A percentile compares a stretch with the other conserved stretches of the same genome.
Evolutionary conservation across 2,113 vertebrate genomes (phyloP).

Genomic region (Machaerirhynchus nigripectus): DNA sequence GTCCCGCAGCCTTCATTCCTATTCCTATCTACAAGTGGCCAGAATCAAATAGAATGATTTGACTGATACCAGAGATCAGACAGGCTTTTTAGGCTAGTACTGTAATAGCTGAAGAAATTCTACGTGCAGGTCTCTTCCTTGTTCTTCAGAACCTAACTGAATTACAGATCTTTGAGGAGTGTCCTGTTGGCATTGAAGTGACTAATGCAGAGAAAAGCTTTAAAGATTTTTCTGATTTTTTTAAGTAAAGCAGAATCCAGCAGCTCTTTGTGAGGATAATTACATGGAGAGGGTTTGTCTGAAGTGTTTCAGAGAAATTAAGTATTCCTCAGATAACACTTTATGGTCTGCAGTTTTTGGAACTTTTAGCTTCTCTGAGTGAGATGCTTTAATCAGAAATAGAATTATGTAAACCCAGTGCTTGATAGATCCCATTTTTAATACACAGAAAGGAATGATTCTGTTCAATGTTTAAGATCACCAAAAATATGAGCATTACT

Average conservation of each 20-base stretch:
- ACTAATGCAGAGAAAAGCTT: background rate
- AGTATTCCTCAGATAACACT: background rate
- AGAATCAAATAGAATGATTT: background rate
- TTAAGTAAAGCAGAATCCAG: background rate
- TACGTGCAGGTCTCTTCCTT: background rate
- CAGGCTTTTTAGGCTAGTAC: background rate
- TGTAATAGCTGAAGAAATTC: background rate
- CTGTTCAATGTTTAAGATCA: slow-evolving; percentile 4
- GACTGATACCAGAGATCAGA: background rate
- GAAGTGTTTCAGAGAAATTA: slow-evolving; percentile 21
- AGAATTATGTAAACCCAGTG: background rate
- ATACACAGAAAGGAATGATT: background rate
- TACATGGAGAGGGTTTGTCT: background rate
- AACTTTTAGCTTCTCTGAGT: background rate
- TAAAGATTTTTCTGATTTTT: background rate
- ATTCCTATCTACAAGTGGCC: background rate
- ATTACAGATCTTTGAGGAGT: background rate
- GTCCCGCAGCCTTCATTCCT: background rate
- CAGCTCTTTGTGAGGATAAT: background rate
- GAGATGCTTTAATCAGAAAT: slow-evolving; percentile 22
- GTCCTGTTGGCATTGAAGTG: background rate
- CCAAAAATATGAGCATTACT: background rate
- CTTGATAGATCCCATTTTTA: slow-evolving; percentile 7
- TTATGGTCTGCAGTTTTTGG: background rate
- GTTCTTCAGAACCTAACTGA: background rate